Evolutionary conservation across 2,113 vertebrate species (phyloP), one percentile per base, ranked within the genome.

Genomic region (Callipepla squamata): DNA sequence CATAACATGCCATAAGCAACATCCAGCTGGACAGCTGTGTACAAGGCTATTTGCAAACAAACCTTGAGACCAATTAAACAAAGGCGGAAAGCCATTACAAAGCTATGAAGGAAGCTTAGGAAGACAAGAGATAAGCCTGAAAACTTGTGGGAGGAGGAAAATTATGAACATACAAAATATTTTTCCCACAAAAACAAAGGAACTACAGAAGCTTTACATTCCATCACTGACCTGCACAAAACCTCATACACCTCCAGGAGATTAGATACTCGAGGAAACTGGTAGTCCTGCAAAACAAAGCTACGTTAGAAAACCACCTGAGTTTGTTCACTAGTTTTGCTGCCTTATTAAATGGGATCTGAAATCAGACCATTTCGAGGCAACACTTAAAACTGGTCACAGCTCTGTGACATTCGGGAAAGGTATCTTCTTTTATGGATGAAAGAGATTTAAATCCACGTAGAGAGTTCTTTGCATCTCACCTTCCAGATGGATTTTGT

Each of bases 401-500:
- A 80, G 47, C 38, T 85, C 59, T 59, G 32, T 58, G 81, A 76
- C n/a, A 25, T 26, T 13, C 11, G 61, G 22, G 23, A 76, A 90
- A 80, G 8, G 47, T 10, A 61, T 1, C 18, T 2, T 38, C 40
- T 70, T 57, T 61, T 75, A 11, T 13, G 23, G 15, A 38, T 51
- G 17, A 83, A 89, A 85, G 42, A 63, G 42, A 42, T 70, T 57
- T 63, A 80, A 80, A 20, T 18, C 23, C 45, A 82, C 78, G 78
- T 44, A 69, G 69, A 62, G 42, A 45, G 22, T n/a, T 4, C 4
- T 55, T 40, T 13, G 4, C 21, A 25, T 25, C 80, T 93, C 92
- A 98, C 98, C 97, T 97, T 98, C 97, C 96, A 97, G 53, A 97
- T 9, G 13, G 94, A 95, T 89, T 97, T 98, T 17, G 94, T 94